phyloP scores from a whole-genome alignment of 2,888 invertebrate species.

The Oscheius sp. region DNA sequence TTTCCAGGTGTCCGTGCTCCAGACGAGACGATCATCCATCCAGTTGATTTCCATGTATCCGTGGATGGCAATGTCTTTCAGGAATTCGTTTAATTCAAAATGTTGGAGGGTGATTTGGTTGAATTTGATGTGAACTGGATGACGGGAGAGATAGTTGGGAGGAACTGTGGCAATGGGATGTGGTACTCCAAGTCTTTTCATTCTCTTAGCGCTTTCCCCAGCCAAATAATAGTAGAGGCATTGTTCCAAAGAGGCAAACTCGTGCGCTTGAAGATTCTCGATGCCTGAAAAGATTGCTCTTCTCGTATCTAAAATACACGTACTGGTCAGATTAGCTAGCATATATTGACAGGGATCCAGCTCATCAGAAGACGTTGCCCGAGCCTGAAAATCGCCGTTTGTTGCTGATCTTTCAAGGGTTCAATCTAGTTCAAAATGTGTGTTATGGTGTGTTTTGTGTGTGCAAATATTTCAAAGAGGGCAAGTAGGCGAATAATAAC shows the following conservation, averaged over 20 bases:
- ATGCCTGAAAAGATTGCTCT: constrained; percentile 1
- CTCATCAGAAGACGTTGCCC: constrained; percentile 57
- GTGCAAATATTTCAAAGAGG: neutral
- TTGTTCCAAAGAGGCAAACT: constrained; percentile 69
- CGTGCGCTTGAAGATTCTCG: constrained; percentile 56
- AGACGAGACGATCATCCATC: constrained; percentile 48
- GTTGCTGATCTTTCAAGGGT: neutral
- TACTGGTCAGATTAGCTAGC: constrained; percentile 55
- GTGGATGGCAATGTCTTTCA: constrained; percentile 68
- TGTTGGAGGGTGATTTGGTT: constrained; percentile 71
- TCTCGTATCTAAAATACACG: neutral
- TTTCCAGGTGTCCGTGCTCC: constrained; percentile 63
- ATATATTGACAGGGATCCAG: constrained; percentile 64
- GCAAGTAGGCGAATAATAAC: neutral
- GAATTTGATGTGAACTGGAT: constrained; percentile 64
- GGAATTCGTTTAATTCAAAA: constrained; percentile 71
- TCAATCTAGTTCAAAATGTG: neutral
- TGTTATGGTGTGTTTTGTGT: neutral
- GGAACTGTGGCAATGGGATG: constrained; percentile 72
- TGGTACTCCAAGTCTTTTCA: constrained; percentile 57
- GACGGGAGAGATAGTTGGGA: constrained; percentile 61
- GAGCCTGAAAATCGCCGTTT: constrained; percentile 42
- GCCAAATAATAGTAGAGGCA: constrained; percentile 72
- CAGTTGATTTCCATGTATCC: constrained; percentile 62
- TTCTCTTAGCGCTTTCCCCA: constrained; percentile 61